Base-by-base conservation (phyloP, 2,797 vertebrate species). In the Hapalemur alaotrensis region DNA sequence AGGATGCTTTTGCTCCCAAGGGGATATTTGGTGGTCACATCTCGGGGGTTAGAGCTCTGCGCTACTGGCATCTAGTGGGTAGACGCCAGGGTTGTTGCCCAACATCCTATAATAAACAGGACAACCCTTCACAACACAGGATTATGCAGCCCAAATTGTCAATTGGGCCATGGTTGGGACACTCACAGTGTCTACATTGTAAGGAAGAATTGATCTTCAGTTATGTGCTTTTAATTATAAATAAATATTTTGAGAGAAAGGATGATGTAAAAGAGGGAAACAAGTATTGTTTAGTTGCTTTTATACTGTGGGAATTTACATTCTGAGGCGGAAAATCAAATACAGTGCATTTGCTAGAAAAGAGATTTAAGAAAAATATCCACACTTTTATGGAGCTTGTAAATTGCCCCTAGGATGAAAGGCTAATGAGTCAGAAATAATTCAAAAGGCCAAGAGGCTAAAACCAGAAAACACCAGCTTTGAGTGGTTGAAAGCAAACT, bases 361-460 rank as follows among this genome's bases (percentile, higher is more conserved):
- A 89, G n/a, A 87, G 32, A 80, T 84, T 89, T 90, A 85, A 92
- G 59, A 88, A 97, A 92, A 92, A 90, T 63, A 89, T 4, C 28
- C 25, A 38, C n/a, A 43, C 10, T 52, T 83, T 95, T 54, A 72
- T 86, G 18, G 61, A 87, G 38, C 35, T 48, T 79, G n/a, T 46
- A 46, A 35, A 57, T 81, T 88, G 35, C 57, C 81, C 57, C 12
- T 18, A 30, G 57, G 67, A 38, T 65, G 12, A 95, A 85, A 97
- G 30, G 30, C 43, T 91, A 90, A 94, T 93, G 95, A 95, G 75
- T 95, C 86, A 93, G 78, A 91, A 95, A 95, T 89, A 89, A 96
- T 89, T 96, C 80, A 89, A 78, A 89, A 86, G 32, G 43, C 15
- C 15, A 46, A 52, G 82, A 95, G 70, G 73, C 23, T 67, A 83